These are phyloP conservation scores for Baronia brevicornis DNA, from an alignment of 2,888 invertebrate genomes.

Conservation along the genomic window DNA sequence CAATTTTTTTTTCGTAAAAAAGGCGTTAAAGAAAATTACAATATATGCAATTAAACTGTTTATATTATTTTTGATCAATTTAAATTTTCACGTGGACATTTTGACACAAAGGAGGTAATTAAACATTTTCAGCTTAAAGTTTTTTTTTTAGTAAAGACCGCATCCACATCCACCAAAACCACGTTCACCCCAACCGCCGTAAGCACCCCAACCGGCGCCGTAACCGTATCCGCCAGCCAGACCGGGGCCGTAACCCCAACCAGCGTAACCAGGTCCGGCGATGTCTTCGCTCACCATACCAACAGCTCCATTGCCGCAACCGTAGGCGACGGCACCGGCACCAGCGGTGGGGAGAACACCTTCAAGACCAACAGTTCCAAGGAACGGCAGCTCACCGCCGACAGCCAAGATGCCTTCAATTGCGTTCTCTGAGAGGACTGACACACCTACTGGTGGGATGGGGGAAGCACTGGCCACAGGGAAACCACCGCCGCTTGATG, in stretches of 20 bases:
- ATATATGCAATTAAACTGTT: too few relatives aligned
- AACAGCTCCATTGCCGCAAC: constrained; percentile 26
- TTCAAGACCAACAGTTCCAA: constrained; percentile 31
- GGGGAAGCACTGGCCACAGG: constrained; percentile 30
- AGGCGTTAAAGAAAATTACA: too few relatives aligned
- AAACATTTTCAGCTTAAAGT: neutral
- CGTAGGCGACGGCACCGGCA: constrained; percentile 29
- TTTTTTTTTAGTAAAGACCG: constrained; percentile 4
- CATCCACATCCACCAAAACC: constrained; percentile 12
- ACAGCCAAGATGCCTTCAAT: constrained; percentile 29
- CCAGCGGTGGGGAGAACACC: constrained; percentile 32
- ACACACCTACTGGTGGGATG: constrained; percentile 24
- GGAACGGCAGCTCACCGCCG: constrained; percentile 27
- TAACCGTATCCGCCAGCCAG: constrained; percentile 14
- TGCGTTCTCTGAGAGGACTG: constrained; percentile 30
- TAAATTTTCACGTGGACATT: too few relatives aligned
- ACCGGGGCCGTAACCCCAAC: constrained; percentile 14
- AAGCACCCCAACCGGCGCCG: constrained; percentile 9
- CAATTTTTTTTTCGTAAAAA: too few relatives aligned
- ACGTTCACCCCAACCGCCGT: constrained; percentile 13
- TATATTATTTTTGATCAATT: too few relatives aligned
- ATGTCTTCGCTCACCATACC: constrained; percentile 23
- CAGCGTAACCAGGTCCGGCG: constrained; percentile 10
- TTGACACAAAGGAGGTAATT: too few relatives aligned
- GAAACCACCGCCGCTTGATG: constrained; percentile 21